Percentiles rank a stretch among this genome's conserved stretches.
phyloP scores from a whole-genome alignment of 2,888 invertebrate genomes.

The Caenorhabditis sp. region DNA sequence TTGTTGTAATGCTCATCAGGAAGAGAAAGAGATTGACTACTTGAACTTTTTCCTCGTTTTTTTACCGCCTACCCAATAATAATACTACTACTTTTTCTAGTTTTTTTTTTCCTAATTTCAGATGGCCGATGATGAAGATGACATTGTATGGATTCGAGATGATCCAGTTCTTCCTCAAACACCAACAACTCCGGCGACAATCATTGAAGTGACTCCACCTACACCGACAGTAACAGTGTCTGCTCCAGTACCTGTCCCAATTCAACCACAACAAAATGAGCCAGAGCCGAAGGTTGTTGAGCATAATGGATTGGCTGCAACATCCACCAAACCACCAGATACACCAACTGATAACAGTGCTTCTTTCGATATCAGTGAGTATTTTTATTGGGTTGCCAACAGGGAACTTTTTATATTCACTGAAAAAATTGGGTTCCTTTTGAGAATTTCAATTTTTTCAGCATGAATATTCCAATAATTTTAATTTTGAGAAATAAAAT shows the following conservation, averaged over 20 bases:
- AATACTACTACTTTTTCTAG: too few relatives aligned
- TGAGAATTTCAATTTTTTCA: too few relatives aligned
- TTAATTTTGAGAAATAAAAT: background rate
- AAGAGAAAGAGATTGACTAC: background rate
- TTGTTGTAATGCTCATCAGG: background rate
- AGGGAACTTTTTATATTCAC: too few relatives aligned
- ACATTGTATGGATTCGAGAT: background rate
- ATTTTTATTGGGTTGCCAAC: background rate
- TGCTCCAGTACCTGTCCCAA: too few relatives aligned
- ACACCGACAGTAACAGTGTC: constrained; percentile 17
- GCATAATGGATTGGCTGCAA: background rate
- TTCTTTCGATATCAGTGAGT: constrained; percentile 39
- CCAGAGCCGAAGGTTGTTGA: background rate
- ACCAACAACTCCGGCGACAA: constrained; percentile 34
- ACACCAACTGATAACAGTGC: constrained; percentile 16
- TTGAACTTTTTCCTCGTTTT: background rate
- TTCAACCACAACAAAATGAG: too few relatives aligned
- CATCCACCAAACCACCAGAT: background rate
- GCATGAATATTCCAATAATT: too few relatives aligned
- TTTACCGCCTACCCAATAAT: background rate
- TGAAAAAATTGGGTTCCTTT: too few relatives aligned
- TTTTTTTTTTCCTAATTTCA: background rate
- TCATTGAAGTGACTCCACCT: constrained; percentile 31
- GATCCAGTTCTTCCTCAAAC: constrained; percentile 1
- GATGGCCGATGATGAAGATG: background rate